A percentile compares a stretch with the other conserved stretches of the same genome.
Conservation (phyloP, 2,113 vertebrate species). For the Gracilinanus agilis region DNA sequence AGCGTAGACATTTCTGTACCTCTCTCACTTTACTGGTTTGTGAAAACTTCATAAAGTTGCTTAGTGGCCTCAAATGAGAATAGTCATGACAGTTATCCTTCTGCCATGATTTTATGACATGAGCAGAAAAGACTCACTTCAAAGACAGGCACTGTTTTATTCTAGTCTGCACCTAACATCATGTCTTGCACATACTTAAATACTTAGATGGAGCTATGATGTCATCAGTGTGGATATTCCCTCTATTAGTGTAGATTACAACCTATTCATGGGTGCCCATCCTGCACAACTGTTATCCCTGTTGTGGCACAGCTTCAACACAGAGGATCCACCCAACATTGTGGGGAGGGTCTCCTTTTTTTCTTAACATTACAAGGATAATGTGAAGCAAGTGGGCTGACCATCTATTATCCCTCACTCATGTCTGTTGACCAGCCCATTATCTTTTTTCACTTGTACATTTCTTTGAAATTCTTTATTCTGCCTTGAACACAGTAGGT, state of each 20-base stretch:
- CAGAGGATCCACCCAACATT: neutral
- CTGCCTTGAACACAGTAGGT: neutral
- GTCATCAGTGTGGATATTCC: neutral
- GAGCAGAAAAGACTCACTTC: neutral
- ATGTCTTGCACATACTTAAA: neutral
- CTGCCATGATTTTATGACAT: neutral
- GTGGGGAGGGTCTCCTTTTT: neutral
- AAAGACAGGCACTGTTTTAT: neutral
- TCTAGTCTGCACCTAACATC: neutral
- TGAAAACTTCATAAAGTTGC: constrained; percentile 18
- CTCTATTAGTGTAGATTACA: neutral
- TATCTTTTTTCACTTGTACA: neutral
- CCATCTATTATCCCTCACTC: neutral
- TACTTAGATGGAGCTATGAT: neutral
- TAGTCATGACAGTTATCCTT: neutral
- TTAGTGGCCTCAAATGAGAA: neutral
- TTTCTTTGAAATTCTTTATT: neutral
- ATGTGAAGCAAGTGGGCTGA: neutral
- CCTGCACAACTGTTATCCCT: neutral
- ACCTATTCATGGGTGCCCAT: neutral
- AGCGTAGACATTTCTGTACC: neutral
- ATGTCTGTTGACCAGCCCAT: neutral
- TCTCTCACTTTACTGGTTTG: neutral
- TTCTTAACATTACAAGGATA: neutral
- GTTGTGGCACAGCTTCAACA: neutral